Conservation (phyloP, 1,140 invertebrate genomes). For the Drosophila nigromelanica region DNA sequence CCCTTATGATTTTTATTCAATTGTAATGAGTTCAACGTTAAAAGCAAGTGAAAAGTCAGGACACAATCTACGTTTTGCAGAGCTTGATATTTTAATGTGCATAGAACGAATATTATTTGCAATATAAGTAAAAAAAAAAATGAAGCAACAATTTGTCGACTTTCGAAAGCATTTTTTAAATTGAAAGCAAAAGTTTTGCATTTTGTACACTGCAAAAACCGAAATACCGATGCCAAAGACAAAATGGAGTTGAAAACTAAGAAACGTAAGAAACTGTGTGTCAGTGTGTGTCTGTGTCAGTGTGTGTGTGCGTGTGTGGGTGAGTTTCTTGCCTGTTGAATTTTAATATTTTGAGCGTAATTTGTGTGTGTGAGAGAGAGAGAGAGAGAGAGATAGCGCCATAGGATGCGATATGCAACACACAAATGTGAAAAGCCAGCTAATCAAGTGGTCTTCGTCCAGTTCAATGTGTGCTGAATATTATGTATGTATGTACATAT, state of each 20-base stretch:
- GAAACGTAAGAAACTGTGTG: not conserved
- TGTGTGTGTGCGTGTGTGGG: constrained; percentile 26
- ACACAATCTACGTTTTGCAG: no score
- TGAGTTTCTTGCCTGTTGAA: constrained; percentile 68
- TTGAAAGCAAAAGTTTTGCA: constrained; percentile 5
- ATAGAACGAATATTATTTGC: no score
- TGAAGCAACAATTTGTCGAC: no score
- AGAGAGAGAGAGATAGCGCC: constrained; percentile 21
- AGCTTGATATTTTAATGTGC: no score
- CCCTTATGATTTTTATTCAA: no score
- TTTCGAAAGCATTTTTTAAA: not conserved
- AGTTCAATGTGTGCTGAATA: constrained; percentile 38
- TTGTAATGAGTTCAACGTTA: no score
- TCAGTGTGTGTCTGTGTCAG: not conserved
- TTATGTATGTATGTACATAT: not conserved
- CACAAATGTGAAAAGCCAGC: constrained; percentile 68
- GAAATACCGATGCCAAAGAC: constrained; percentile 6
- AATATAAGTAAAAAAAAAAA: no score
- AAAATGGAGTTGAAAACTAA: constrained; percentile 1
- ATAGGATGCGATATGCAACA: constrained; percentile 12
- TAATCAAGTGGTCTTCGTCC: constrained; percentile 66
- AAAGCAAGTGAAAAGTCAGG: no score
- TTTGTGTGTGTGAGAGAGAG: not conserved
- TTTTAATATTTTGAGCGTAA: constrained; percentile 31
- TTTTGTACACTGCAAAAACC: not conserved